Evolutionary conservation across 2,888 invertebrate species (phyloP).

Genomic region (Noctua janthina): DNA sequence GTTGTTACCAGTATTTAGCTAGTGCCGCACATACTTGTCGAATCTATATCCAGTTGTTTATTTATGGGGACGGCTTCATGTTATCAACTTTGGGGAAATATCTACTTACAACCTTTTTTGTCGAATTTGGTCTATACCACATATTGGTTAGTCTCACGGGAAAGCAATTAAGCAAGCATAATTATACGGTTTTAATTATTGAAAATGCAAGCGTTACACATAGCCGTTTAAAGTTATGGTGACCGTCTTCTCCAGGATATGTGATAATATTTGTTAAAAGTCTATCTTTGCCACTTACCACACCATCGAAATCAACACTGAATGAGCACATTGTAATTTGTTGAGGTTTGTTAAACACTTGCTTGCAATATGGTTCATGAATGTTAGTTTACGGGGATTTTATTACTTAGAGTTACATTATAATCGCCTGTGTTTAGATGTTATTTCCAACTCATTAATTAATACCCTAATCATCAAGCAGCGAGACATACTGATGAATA

Average conservation of each 20-base stretch:
- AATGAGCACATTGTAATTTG: neutral
- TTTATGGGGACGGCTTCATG: neutral
- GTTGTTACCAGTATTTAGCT: neutral
- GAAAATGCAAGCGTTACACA: conserved; percentile 1
- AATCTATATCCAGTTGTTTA: neutral
- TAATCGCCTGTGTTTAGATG: neutral
- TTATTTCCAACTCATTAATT: neutral
- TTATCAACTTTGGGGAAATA: neutral
- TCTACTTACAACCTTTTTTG: neutral
- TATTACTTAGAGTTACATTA: neutral
- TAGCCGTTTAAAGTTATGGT: neutral
- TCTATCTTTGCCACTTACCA: conserved; percentile 11
- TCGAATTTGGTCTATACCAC: neutral
- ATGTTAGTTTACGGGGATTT: neutral
- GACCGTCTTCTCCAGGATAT: neutral
- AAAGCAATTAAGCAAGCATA: conserved; percentile 2
- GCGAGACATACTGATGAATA: conserved; percentile 1
- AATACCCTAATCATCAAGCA: neutral
- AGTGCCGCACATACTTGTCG: neutral
- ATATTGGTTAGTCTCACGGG: neutral
- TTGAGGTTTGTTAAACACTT: neutral
- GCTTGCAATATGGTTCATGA: neutral
- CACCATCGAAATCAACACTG: neutral
- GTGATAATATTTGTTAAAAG: neutral
- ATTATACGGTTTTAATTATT: conserved; percentile 3